Conservation (phyloP, 2,113 vertebrate genomes). For the Cryptoleucopteryx plumbea region DNA sequence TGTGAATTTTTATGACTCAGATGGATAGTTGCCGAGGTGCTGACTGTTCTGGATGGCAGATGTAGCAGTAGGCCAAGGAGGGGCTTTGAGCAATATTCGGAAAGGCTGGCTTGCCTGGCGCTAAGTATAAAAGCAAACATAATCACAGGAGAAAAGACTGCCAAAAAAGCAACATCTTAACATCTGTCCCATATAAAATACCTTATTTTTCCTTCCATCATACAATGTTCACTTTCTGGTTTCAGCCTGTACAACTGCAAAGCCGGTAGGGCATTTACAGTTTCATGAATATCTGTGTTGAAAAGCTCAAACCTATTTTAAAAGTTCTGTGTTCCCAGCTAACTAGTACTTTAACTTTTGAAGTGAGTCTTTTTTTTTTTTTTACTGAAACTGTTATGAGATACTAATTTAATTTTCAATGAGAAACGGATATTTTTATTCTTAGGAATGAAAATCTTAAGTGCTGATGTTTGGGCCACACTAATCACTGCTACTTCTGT, state of each 20-base stretch:
- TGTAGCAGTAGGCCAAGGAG: not conserved
- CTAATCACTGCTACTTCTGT: not conserved
- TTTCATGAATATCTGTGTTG: not conserved
- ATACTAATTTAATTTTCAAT: not conserved
- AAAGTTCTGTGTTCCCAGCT: not conserved
- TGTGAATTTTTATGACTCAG: not conserved
- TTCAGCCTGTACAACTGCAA: not conserved
- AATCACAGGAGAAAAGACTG: not conserved
- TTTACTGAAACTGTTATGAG: not conserved
- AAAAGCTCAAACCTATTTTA: not conserved
- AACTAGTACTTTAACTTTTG: not conserved
- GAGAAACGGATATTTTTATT: not conserved
- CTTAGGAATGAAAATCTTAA: not conserved
- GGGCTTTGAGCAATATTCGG: not conserved
- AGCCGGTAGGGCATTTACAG: not conserved
- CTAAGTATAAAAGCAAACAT: not conserved
- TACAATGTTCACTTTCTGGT: not conserved
- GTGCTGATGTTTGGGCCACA: not conserved
- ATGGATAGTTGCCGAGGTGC: not conserved
- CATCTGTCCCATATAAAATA: conserved; percentile 36
- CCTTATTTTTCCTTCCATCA: not conserved
- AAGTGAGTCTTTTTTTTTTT: not conserved
- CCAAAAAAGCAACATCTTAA: not conserved
- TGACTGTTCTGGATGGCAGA: conserved; percentile 48
- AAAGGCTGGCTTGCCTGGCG: not conserved